Base-by-base conservation (phyloP, 2,113 vertebrate species). In the Meriones unguiculatus region DNA sequence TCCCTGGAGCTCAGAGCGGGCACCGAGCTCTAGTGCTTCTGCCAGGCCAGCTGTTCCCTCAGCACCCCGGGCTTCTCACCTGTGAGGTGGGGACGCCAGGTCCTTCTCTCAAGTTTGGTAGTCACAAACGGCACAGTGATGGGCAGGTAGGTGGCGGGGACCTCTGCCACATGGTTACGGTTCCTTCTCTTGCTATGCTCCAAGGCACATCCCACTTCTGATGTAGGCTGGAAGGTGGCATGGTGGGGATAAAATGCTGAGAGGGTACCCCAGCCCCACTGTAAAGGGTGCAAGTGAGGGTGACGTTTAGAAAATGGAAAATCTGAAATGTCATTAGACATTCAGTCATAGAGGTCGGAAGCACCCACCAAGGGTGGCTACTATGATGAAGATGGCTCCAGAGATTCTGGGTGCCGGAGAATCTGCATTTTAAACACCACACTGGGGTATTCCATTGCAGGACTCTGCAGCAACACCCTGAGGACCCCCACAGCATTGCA, bases 401-500 rank as follows among this genome's bases (percentile, higher is more conserved):
- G 70, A 86, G 32, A 46, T 89, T 73, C 72, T 69, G 28, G 57
- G 28, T 38, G 35, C n/a, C 54, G 30, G 73, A 46, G 41, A 89
- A 57, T 46, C 78, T 35, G 50, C 28, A 38, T 50, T 76, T 73
- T 41, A 76, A 59, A 54, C 7, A 65, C 59, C n/a, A 41, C 52
- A n/a, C 65, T 11, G 14, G 9, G 65, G 5, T 25, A 0, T 76
- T 75, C 57, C 41, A 1, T 5, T 0, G 25, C 2, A 13, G 50
- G 24, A 8, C 17, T 81, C 35, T 64, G 81, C 35, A 84, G 22
- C 22, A 38, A 25, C 54, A 25, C n/a, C 57, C 25, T 41, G 57
- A 84, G 13, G 81, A 8, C 8, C n/a, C 35, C 59, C 3, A 25
- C 5, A 84, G 59, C 30, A 10, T 35, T 84, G 28, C 65, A 81